phyloP scores from a whole-genome alignment of 1,140 invertebrate species.

The Zophobas atratus region DNA sequence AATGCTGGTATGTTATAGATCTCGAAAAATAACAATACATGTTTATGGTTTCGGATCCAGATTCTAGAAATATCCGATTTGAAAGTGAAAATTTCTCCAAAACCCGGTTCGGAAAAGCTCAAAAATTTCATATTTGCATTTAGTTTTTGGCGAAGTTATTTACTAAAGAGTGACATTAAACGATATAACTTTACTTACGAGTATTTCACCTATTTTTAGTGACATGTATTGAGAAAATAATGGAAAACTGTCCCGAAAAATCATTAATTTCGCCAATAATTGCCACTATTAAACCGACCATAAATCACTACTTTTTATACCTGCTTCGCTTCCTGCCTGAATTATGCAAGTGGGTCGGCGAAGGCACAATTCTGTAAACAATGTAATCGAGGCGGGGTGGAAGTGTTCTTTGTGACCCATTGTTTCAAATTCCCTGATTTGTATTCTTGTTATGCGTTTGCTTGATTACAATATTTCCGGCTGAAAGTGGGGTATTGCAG shows the following conservation, averaged over 20 bases:
- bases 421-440: conserved; percentile 25
- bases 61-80: too few relatives aligned
- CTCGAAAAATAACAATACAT: too few relatives aligned
- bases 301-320: conserved; percentile 16
- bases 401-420: conserved; percentile 14
- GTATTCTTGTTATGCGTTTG: conserved; percentile 18
- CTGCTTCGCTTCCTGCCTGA: neutral
- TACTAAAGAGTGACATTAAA: too few relatives aligned
- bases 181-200: too few relatives aligned
- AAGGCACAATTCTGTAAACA: conserved; percentile 23
- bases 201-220: neutral
- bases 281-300: conserved; percentile 3
- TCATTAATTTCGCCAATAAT: conserved; percentile 9
- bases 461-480: conserved; percentile 41
- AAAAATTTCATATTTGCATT: too few relatives aligned
- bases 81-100: too few relatives aligned
- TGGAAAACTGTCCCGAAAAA: conserved; percentile 20
- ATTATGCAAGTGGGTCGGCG: conserved; percentile 10
- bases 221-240: conserved; percentile 41
- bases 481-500: neutral
- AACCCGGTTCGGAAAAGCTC: too few relatives aligned
- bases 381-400: conserved; percentile 21
- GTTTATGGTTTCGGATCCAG: too few relatives aligned
- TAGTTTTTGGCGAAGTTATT: too few relatives aligned
- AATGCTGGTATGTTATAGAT: too few relatives aligned